Base-by-base conservation (phyloP, 2,888 invertebrate genomes). In the Chesias legatella region DNA sequence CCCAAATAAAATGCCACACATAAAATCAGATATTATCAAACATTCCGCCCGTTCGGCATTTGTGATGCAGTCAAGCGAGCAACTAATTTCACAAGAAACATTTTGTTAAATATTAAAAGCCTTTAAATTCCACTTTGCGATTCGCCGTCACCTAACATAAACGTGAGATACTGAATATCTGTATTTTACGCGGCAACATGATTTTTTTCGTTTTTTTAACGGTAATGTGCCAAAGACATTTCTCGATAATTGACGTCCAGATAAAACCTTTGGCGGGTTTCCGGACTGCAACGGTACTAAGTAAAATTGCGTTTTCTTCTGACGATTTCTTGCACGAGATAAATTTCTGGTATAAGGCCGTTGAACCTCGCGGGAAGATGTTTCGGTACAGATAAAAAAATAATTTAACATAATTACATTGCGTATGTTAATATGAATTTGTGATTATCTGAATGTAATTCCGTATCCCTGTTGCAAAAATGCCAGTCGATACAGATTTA, bases 181-280 rank as follows among this genome's bases (percentile, higher is more conserved):
- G 49, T 43, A 40, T 31, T 43, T 40, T 38, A 34, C 31, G 28
- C 38, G 38, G 38, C 31, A 22, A 30, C 21, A 17, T 37, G 31
- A 35, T 26, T 41, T 39, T 34, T 45, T 37, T 25, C 26, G 7
- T 36, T 43, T 48, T 53, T 42, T 42, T 44, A 23, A 27, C 24
- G 24, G 33, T 53, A 37, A 44, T 43, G 30, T 10, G 10, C 28
- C 26, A 38, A 43, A 50, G 48, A 62, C 53, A 58, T 63, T 58
- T 52, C 50, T 34, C 31, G 56, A 58, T 70, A 73, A 73, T 73
- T 73, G 67, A 63, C 46, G 11, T 30, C 41, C 36, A 49, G 65
- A 70, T 70, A 65, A 66, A 40, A 17, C 24, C 50, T 69, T 67
- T 63, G 60, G 53, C 64, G 60, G 66, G 38, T 24, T 39, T 35